phyloP scores from a whole-genome alignment of 2,797 vertebrate genomes.

The Perodicticus potto region DNA sequence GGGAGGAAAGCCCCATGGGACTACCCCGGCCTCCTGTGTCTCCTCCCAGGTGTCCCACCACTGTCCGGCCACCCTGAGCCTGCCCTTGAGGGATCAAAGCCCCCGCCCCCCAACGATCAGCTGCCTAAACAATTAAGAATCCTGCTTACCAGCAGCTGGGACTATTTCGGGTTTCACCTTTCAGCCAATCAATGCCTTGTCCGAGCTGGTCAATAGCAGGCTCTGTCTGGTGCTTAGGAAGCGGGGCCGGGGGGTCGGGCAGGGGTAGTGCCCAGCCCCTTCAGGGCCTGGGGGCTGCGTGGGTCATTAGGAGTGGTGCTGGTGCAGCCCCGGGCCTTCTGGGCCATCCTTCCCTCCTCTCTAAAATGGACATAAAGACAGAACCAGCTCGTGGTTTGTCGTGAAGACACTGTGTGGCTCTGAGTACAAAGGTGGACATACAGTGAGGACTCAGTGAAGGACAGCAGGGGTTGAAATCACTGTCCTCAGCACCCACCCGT shows the following conservation, averaged over 20 bases:
- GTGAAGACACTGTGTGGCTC: not conserved
- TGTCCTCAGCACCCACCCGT: fast-evolving
- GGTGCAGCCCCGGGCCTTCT: not conserved
- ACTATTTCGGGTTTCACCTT: not conserved
- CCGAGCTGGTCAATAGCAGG: not conserved
- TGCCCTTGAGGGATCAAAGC: not conserved
- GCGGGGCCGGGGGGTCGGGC: not conserved
- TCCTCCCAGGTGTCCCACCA: no score
- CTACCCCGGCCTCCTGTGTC: not conserved
- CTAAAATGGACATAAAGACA: no score
- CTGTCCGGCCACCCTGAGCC: not conserved
- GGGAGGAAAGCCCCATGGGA: not conserved
- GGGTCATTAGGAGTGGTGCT: fast-evolving
- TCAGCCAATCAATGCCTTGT: not conserved
- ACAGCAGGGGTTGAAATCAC: fast-evolving
- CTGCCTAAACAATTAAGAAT: constrained; percentile 55
- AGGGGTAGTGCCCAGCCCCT: not conserved
- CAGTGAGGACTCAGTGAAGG: not conserved
- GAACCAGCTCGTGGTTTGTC: fast-evolving
- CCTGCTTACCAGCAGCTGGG: constrained; percentile 1
- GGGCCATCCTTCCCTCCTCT: fast-evolving
- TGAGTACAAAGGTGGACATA: no score
- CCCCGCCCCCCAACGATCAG: not conserved
- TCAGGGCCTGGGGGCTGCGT: no score
- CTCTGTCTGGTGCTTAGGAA: not conserved